phyloP scores from a whole-genome alignment of 2,797 vertebrate species.

The Muscicapa striata region DNA sequence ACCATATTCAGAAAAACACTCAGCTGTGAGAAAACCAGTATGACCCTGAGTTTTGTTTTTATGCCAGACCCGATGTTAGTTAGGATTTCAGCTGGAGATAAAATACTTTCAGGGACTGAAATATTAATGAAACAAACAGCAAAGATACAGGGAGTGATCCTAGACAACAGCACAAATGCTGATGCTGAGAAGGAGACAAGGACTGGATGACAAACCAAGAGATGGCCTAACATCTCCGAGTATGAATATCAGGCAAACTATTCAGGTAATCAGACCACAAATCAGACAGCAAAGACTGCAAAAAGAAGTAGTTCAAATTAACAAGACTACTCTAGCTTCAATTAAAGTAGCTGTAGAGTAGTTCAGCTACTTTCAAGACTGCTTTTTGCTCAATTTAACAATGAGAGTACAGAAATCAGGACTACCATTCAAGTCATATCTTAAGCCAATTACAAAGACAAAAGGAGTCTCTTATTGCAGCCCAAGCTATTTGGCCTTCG shows the following conservation, averaged over 20 bases:
- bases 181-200: neutral
- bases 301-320: neutral
- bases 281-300: neutral
- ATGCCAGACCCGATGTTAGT: neutral
- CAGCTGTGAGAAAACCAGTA: neutral
- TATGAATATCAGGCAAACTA: neutral
- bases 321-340: neutral
- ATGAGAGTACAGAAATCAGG: neutral
- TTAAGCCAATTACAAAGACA: neutral
- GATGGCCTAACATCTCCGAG: neutral
- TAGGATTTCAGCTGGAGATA: neutral
- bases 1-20: neutral
- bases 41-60: neutral
- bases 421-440: neutral
- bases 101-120: neutral
- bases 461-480: neutral
- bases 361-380: neutral
- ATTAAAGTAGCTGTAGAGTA: neutral
- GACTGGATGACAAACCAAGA: neutral
- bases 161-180: fast-evolving
- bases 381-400: slow-evolving; percentile 18
- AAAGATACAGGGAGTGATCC: neutral
- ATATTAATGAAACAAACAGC: slow-evolving; percentile 3
- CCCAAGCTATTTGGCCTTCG: neutral
- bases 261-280: neutral